Evolutionary conservation across 1,140 invertebrate genomes (phyloP).

Genomic region (Bombus huntii): DNA sequence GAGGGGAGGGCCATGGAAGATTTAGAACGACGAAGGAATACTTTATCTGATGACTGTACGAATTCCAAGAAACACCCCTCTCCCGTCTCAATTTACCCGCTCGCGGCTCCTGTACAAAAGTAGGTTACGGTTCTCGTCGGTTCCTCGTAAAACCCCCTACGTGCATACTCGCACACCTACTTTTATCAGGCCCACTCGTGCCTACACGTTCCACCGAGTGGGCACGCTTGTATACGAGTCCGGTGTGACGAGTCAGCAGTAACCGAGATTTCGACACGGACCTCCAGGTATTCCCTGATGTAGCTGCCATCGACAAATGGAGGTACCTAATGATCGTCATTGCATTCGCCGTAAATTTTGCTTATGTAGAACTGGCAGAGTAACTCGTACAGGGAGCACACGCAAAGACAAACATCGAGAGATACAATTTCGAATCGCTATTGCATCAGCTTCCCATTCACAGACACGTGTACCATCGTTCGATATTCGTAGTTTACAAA

Average conservation of each 20-base stretch:
- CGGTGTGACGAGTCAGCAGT: slow-evolving; percentile 71
- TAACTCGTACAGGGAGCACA: neutral
- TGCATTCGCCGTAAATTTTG: neutral
- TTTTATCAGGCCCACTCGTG: slow-evolving; percentile 54
- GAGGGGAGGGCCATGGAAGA: neutral
- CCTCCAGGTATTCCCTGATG: slow-evolving; percentile 70
- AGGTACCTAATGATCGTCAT: slow-evolving; percentile 28
- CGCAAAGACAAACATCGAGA: neutral
- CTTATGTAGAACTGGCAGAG: neutral
- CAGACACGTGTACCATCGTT: neutral
- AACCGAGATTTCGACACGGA: slow-evolving; percentile 72
- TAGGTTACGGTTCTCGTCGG: slow-evolving; percentile 63
- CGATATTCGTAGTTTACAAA: neutral
- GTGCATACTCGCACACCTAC: slow-evolving; percentile 61
- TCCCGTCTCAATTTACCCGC: slow-evolving; percentile 17
- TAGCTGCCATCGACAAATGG: slow-evolving; percentile 58
- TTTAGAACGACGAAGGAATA: neutral
- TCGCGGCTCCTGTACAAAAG: slow-evolving; percentile 32
- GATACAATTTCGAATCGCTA: slow-evolving; percentile 4
- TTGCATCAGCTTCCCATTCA: slow-evolving; percentile 27
- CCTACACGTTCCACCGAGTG: slow-evolving; percentile 39
- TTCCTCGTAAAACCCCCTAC: slow-evolving; percentile 68
- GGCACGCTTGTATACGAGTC: slow-evolving; percentile 48
- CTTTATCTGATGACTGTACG: slow-evolving; percentile 59
- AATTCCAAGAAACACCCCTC: slow-evolving; percentile 60